Conservation (phyloP, 2,888 invertebrate genomes). For the Archaeoteleia sp. region DNA sequence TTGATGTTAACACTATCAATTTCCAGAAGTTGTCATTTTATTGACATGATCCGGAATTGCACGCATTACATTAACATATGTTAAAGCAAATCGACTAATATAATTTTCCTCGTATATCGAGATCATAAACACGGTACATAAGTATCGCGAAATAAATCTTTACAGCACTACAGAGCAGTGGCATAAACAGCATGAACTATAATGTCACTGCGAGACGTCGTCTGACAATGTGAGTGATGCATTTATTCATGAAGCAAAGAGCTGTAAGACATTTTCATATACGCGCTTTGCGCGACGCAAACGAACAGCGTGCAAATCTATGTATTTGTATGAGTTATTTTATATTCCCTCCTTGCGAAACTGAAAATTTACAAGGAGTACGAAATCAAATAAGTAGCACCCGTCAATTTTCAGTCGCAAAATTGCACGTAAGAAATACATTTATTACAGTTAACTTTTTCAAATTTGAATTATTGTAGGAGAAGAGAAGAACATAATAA, state of each 20-base stretch:
- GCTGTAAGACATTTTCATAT: constrained; percentile 28
- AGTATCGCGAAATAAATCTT: constrained; percentile 39
- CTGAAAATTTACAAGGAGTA: constrained; percentile 18
- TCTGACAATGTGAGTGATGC: constrained; percentile 47
- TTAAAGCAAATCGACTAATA: constrained; percentile 2
- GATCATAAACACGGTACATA: constrained; percentile 24
- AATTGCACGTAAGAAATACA: too few species aligned
- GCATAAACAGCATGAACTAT: constrained; percentile 40
- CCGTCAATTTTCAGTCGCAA: neutral
- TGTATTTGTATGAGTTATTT: constrained; percentile 18
- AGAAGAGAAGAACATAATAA: too few species aligned
- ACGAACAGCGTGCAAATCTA: constrained; percentile 31
- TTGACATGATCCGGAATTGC: neutral
- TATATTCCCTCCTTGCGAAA: constrained; percentile 20
- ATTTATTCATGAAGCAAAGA: constrained; percentile 46
- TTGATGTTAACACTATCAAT: too few species aligned
- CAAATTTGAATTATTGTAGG: too few species aligned
- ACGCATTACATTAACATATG: constrained; percentile 3
- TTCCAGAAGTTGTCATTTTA: neutral
- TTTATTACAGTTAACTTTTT: too few species aligned
- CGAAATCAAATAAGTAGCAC: constrained; percentile 8
- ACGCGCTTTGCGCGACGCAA: constrained; percentile 18
- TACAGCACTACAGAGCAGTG: too few species aligned
- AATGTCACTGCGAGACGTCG: constrained; percentile 34
- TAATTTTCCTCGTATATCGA: constrained; percentile 25